phyloP scores from a whole-genome alignment of 2,888 invertebrate genomes.

The Habrosyne pyritoides region DNA sequence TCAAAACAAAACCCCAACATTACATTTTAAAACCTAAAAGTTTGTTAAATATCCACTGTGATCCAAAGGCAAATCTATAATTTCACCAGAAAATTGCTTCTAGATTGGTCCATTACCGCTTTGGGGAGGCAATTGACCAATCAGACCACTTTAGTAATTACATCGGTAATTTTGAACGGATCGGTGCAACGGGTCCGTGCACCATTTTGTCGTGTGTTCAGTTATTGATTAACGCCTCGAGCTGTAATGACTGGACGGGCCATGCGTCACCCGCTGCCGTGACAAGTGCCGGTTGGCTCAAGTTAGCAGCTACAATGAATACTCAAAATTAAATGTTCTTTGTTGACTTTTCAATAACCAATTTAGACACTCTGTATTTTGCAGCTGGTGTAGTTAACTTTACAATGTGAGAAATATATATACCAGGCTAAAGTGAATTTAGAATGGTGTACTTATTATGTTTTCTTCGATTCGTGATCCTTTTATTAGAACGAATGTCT shows the following conservation, averaged over 20 bases:
- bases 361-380: too few relatives aligned
- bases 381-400: too few relatives aligned
- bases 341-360: too few relatives aligned
- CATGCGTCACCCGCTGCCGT: constrained; percentile 46
- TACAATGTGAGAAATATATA: too few relatives aligned
- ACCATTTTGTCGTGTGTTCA: constrained; percentile 29
- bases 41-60: not conserved
- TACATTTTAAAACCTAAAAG: too few relatives aligned
- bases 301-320: constrained; percentile 13
- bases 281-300: constrained; percentile 12
- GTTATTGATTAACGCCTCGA: constrained; percentile 68
- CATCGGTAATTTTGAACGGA: constrained; percentile 6
- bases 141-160: constrained; percentile 24
- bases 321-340: not conserved
- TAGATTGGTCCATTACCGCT: constrained; percentile 33
- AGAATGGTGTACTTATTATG: too few relatives aligned
- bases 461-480: too few relatives aligned
- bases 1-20: too few relatives aligned
- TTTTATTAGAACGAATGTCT: too few relatives aligned
- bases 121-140: constrained; percentile 34
- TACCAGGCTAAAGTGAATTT: too few relatives aligned
- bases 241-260: constrained; percentile 58
- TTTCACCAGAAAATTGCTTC: constrained; percentile 30
- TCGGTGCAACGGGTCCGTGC: constrained; percentile 1
- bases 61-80: too few relatives aligned